These are phyloP conservation scores for Argyrosomus regius DNA, from an alignment of 2,797 vertebrate genomes.

Conservation along the genomic window DNA sequence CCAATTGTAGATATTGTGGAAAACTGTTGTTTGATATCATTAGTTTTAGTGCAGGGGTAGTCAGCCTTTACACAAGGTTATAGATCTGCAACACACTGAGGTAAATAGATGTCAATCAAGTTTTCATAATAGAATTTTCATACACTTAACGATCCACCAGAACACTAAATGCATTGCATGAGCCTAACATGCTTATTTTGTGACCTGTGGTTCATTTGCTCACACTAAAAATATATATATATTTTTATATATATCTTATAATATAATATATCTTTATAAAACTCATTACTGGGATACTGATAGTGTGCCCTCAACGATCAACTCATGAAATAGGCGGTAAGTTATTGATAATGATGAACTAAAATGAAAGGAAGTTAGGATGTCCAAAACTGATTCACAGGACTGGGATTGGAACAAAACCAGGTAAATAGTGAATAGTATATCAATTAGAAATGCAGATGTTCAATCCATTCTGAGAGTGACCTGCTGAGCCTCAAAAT, in stretches of 20 bases:
- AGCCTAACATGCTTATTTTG: not conserved
- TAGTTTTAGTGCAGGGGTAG: not conserved
- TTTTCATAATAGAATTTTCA: not conserved
- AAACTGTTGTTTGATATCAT: not conserved
- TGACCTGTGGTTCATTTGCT: not conserved
- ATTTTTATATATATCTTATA: too few species aligned
- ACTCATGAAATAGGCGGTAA: too few species aligned
- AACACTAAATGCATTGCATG: not conserved
- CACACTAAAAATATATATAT: too few species aligned
- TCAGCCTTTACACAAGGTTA: not conserved
- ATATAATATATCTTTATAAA: fast-evolving
- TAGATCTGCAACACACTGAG: not conserved
- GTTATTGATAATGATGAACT: too few species aligned
- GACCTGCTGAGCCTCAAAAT: not conserved
- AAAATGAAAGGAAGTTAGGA: too few species aligned
- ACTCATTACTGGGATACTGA: not conserved
- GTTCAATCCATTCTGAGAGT: too few species aligned
- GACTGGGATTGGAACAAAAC: too few species aligned
- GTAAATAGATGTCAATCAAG: not conserved
- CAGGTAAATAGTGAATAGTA: too few species aligned
- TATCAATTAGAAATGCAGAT: too few species aligned
- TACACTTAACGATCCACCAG: not conserved
- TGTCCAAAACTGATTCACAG: too few species aligned
- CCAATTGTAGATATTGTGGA: not conserved
- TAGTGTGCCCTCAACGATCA: not conserved